Evolutionary conservation across 2,797 vertebrate species (phyloP).

Genomic region (Sorex maritimensis): DNA sequence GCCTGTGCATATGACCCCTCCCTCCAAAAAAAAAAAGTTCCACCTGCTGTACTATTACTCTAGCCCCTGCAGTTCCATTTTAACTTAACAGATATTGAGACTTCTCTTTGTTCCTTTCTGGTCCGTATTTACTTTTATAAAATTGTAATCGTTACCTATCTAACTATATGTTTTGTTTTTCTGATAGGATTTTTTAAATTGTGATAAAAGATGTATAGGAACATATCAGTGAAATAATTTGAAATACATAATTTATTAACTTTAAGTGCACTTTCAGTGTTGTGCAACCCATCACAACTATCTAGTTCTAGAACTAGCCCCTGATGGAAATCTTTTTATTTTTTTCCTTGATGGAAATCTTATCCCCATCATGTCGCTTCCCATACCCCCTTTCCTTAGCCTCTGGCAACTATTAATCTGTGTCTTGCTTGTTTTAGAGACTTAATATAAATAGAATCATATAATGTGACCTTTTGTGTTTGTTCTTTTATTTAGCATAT

Average conservation of each 20-base stretch:
- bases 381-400: not conserved
- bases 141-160: slow-evolving; percentile 26
- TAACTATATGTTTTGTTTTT: not conserved
- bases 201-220: slow-evolving; percentile 25
- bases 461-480: slow-evolving; percentile 8
- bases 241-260: slow-evolving; percentile 5
- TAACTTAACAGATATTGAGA: slow-evolving; percentile 60
- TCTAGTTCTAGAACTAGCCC: slow-evolving; percentile 30
- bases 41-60: no score
- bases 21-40: no score
- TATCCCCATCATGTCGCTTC: not conserved
- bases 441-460: slow-evolving; percentile 53
- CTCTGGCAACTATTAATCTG: slow-evolving; percentile 5
- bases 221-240: no score
- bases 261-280: slow-evolving; percentile 14
- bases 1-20: no score
- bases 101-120: slow-evolving; percentile 65
- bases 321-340: slow-evolving; percentile 7
- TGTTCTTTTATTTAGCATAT: slow-evolving; percentile 56
- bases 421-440: slow-evolving; percentile 53
- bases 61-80: slow-evolving; percentile 28
- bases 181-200: slow-evolving; percentile 10
- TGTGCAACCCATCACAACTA: not conserved
- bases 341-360: no score
- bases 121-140: slow-evolving; percentile 54